Base-by-base conservation (phyloP, 2,113 vertebrate genomes). In the Pyrgilauda ruficollis region DNA sequence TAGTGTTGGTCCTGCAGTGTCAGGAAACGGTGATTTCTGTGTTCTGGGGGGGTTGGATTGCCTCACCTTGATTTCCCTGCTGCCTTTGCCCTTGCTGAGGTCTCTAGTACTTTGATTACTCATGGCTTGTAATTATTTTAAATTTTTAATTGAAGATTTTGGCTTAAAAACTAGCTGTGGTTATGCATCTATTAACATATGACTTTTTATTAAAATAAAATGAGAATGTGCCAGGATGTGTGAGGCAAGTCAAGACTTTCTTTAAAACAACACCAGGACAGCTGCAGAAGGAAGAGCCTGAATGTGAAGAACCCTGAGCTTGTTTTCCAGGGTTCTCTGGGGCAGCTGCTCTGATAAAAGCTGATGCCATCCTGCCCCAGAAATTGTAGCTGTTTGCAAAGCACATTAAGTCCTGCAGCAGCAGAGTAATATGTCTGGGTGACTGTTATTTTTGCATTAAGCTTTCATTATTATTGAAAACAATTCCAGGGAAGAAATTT, bases 401-500 rank as follows among this genome's bases (percentile, higher is more conserved):
- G 56, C 19, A 2, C 59, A 77, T 91, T 84, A 95, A 74, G 23
- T 69, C 59, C 43, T 82, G 61, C 26, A 75, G 63, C 53, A 61
- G 52, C 47, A 46, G 58, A 83, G 30, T 62, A 55, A 26, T 76
- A 23, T 14, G 13, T 89, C 63, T 77, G 82, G 23, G 64, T 83
- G 47, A 58, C 50, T 78, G 79, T 58, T 58, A 31, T 9, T 77
- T 87, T 67, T 88, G 84, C 70, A 91, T 90, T 94, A 77, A 91
- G 87, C 84, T 85, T 80, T 91, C 61, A 21, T 76, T 90, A 19
- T 85, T 83, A 37, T 66, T 95, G 87, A 82, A 95, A 90, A 74
- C 91, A 77, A 58, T 83, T 82, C 70, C 73, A 87, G 55, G 82
- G 59, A 35, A 88, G 96, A 90, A 95, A 95, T 84, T 41, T 83